A percentile compares a stretch with the other conserved stretches of the same genome.
Conservation (phyloP, 2,113 vertebrate genomes). For the Cettia cetti region DNA sequence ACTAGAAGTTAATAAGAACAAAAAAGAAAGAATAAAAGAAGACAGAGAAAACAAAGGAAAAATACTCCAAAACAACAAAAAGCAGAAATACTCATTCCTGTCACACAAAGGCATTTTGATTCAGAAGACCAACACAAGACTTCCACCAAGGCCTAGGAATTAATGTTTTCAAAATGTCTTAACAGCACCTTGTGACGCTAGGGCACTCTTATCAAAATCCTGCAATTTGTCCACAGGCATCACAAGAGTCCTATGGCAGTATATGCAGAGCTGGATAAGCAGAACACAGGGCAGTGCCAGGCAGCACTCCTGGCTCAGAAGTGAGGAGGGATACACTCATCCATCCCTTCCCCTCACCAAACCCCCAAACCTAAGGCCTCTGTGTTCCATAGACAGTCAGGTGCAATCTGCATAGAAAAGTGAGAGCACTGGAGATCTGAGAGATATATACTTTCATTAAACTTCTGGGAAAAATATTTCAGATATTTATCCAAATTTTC, state of each 20-base stretch:
- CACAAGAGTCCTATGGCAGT: background rate
- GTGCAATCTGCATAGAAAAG: background rate
- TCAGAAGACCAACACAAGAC: background rate
- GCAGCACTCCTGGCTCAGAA: background rate
- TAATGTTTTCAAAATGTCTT: background rate
- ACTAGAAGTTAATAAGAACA: background rate
- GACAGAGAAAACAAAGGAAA: background rate
- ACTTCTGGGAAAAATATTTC: background rate
- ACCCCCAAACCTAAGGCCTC: background rate
- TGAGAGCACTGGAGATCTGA: background rate
- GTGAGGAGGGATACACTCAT: no score
- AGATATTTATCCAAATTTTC: background rate
- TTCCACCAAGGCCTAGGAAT: background rate
- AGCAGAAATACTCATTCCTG: background rate
- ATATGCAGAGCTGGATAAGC: background rate
- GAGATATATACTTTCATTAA: background rate
- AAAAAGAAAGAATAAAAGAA: background rate
- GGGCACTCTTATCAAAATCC: background rate
- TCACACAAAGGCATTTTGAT: background rate
- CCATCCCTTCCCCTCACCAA: background rate
- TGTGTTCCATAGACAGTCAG: background rate
- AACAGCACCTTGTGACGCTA: background rate
- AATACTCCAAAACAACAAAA: background rate
- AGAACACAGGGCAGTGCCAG: background rate
- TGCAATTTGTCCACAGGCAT: background rate